phyloP scores from a whole-genome alignment of 2,888 invertebrate genomes.

The Cryptus armator region DNA sequence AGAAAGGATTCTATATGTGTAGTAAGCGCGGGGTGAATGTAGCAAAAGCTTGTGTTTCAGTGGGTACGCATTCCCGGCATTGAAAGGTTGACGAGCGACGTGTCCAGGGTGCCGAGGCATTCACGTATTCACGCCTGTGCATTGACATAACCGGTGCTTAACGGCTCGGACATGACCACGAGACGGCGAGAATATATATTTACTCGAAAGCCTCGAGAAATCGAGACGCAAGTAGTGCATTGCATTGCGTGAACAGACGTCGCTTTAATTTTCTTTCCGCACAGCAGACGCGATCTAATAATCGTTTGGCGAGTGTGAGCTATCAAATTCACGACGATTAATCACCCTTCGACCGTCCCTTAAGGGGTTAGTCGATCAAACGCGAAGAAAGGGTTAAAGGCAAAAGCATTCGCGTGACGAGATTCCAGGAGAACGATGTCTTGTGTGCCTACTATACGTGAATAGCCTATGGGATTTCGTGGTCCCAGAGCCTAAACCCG shows the following conservation, averaged over 20 bases:
- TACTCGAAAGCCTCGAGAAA: conserved; percentile 4
- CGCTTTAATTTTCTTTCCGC: conserved; percentile 43
- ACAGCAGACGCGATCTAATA: conserved; percentile 43
- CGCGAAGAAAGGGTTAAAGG: conserved; percentile 48
- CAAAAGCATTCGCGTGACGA: conserved; percentile 71
- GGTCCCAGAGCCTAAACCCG: conserved; percentile 73
- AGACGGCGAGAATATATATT: conserved; percentile 11
- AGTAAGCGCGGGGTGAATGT: conserved; percentile 53
- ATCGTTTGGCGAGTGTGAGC: conserved; percentile 43
- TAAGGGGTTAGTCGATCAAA: conserved; percentile 11
- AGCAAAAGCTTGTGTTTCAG: conserved; percentile 50
- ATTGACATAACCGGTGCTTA: conserved; percentile 36
- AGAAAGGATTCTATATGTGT: conserved; percentile 44
- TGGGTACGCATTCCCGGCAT: conserved; percentile 54
- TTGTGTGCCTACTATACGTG: conserved; percentile 71
- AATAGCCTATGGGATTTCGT: conserved; percentile 79
- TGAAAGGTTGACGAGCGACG: conserved; percentile 66
- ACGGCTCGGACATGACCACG: conserved; percentile 13
- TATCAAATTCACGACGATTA: conserved; percentile 58
- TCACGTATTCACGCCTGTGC: conserved; percentile 50
- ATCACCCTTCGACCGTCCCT: conserved; percentile 45
- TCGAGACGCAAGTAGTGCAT: conserved; percentile 48
- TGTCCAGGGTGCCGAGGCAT: conserved; percentile 56
- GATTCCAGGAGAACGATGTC: conserved; percentile 55
- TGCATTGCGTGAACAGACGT: conserved; percentile 48